Evolutionary conservation across 2,888 invertebrate species (phyloP), one percentile per base, ranked within the genome.

Genomic region (Diploptera punctata): DNA sequence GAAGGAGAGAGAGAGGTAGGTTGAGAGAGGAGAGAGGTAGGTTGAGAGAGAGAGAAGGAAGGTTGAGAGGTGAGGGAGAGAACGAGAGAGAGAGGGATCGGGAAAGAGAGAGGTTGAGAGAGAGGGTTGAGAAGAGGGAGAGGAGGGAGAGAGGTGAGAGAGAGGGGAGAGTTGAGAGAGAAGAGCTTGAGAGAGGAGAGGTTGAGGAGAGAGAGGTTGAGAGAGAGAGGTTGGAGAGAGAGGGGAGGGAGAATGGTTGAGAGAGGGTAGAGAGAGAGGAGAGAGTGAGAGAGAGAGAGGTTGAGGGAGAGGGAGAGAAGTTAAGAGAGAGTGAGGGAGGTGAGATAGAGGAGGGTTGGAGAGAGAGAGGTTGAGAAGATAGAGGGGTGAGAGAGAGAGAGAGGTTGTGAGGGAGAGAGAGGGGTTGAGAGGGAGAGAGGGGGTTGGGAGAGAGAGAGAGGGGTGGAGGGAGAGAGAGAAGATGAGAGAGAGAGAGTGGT

Each of bases 41-140:
- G 21, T 10, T 5, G 60, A 33, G 31, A 65, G 21, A 65, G 31
- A 65, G 31, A 57, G 29, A 52, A 47, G 26, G 57, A 57, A 31
- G 57, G 16, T n/a, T 18, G 47, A n/a, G 10, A n/a, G n/a, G n/a
- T n/a, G n/a, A n/a, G n/a, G n/a, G n/a, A n/a, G n/a, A n/a, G n/a
- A n/a, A n/a, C n/a, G 49, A 26, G 29, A 67, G 29, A 47, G 18
- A 26, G 49, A 21, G 18, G 47, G 29, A 29, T n/a, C n/a, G n/a
- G n/a, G 21, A 29, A 0, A n/a, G n/a, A n/a, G n/a, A n/a, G n/a
- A n/a, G n/a, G n/a, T n/a, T n/a, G n/a, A n/a, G n/a, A n/a, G n/a
- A n/a, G n/a, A n/a, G n/a, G n/a, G n/a, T n/a, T n/a, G n/a, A n/a
- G n/a, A n/a, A n/a, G n/a, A n/a, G n/a, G n/a, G n/a, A n/a, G n/a